Evolutionary conservation across 2,797 vertebrate species (phyloP), one percentile per base, ranked within the genome.

Genomic region (Iguana delicatissima): DNA sequence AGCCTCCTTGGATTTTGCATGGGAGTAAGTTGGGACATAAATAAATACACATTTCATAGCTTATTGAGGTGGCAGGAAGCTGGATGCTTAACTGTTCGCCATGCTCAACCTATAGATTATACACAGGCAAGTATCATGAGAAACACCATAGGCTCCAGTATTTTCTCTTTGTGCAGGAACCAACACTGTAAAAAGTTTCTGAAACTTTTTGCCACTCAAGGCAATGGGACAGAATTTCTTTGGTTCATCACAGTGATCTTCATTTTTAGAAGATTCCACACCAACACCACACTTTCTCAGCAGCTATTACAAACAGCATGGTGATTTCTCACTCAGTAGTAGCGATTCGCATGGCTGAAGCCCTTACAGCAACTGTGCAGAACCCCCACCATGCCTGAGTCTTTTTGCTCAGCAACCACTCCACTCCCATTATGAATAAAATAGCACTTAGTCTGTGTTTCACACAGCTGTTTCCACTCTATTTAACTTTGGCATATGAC

Each of bases 361-460:
- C 1, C n/a, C 42, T 87, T 77, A 67, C 4, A 83, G 52, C 14
- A 69, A 59, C 64, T 9, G 14, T 14, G 59, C 35, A 64, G 77
- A n/a, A 24, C 26, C 62, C 32, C 69, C 59, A 7, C 22, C 6
- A 69, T 18, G 16, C 46, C 4, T 24, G n/a, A 80, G 83, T 4
- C 46, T 42, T 32, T 74, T 42, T 69, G 10, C 55, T 35, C 20
- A n/a, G 26, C 59, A 83, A 42, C 59, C 24, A 79, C 35, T 79
- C 35, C 50, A 88, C 6, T 35, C 59, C 62, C 62, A 46, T 91
- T 69, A 79, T 42, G 24, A 83, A 38, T 83, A 77, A 87, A 87
- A 38, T 62, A 76, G 35, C 73, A 69, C 20, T 91, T 74, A 67
- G 18, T 9, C 57, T 76, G 46, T 35, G 35, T 82, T 91, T 42